Percentiles rank a stretch among this genome's conserved stretches.
Evolutionary conservation across 2,888 invertebrate species (phyloP).

Genomic region (Diaphora mendica): DNA sequence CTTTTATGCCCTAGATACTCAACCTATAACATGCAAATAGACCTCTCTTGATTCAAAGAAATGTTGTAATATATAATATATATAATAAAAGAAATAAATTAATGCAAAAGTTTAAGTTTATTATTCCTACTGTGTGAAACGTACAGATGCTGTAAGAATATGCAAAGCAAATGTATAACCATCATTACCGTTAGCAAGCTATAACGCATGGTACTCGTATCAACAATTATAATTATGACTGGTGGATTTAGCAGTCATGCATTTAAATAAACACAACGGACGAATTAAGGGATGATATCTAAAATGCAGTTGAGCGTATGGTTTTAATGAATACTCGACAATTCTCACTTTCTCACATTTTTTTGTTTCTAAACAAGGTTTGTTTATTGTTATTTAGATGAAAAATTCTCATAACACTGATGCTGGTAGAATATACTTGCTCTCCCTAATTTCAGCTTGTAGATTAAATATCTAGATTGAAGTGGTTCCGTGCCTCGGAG

Average conservation of each 20-base stretch:
- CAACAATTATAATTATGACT: background rate
- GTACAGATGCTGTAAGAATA: background rate
- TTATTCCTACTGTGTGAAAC: background rate
- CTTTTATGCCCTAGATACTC: background rate
- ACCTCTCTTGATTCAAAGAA: background rate
- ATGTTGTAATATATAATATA: too few relatives aligned
- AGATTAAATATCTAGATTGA: too few relatives aligned
- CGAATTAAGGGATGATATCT: conserved; percentile 1
- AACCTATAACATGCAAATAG: background rate
- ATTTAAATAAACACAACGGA: background rate
- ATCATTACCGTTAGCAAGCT: background rate
- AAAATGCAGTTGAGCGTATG: conserved; percentile 7
- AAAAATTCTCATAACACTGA: background rate
- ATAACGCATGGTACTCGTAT: background rate
- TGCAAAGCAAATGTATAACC: background rate
- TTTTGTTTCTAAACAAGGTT: too few relatives aligned
- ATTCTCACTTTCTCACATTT: background rate
- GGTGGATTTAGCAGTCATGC: background rate
- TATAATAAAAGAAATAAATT: too few relatives aligned
- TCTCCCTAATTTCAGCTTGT: too few relatives aligned
- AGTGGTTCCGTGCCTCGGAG: too few relatives aligned
- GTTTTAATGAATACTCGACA: conserved; percentile 17
- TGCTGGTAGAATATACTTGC: background rate
- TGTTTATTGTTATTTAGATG: too few relatives aligned
- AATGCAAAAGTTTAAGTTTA: background rate